A percentile compares a stretch with the other conserved stretches of the same genome.
These are phyloP conservation scores for Mus spicilegus DNA, from an alignment of 2,113 vertebrate species.

Conservation along the genomic window DNA sequence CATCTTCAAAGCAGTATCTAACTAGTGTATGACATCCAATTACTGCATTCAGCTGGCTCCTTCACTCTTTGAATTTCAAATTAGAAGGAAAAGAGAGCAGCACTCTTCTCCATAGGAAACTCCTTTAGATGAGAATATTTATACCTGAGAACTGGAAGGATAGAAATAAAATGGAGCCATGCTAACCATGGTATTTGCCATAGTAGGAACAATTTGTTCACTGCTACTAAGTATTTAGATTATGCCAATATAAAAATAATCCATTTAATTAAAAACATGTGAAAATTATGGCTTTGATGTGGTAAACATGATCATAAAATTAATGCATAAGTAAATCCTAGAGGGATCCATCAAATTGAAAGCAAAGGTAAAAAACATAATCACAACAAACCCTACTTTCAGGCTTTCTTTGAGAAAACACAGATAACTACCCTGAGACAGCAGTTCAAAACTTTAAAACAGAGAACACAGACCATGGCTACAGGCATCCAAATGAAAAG, in stretches of 20 bases:
- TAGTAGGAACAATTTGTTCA: not conserved
- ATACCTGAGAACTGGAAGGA: not conserved
- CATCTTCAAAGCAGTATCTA: slow-evolving; percentile 56
- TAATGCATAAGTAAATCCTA: not conserved
- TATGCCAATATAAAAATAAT: not conserved
- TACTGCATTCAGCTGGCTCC: not conserved
- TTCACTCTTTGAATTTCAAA: slow-evolving; percentile 52
- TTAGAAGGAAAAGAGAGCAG: slow-evolving; percentile 4
- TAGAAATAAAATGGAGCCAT: slow-evolving; percentile 23
- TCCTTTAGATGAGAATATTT: slow-evolving; percentile 52
- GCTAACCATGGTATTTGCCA: not conserved
- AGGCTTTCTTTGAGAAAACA: slow-evolving; percentile 6
- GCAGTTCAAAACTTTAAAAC: not conserved
- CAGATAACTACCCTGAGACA: not conserved
- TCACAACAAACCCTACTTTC: not conserved
- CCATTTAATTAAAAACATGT: slow-evolving; percentile 30
- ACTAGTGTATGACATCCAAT: slow-evolving; percentile 56
- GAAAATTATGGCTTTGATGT: not conserved
- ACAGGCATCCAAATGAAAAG: not conserved
- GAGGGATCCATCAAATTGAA: not conserved
- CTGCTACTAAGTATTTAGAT: not conserved
- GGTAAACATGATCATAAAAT: slow-evolving; percentile 35
- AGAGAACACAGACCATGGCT: not conserved
- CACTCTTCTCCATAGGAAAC: not conserved
- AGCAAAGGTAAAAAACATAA: not conserved